Conservation (phyloP, 2,888 invertebrate genomes). For the Caenorhabditis sinica region DNA sequence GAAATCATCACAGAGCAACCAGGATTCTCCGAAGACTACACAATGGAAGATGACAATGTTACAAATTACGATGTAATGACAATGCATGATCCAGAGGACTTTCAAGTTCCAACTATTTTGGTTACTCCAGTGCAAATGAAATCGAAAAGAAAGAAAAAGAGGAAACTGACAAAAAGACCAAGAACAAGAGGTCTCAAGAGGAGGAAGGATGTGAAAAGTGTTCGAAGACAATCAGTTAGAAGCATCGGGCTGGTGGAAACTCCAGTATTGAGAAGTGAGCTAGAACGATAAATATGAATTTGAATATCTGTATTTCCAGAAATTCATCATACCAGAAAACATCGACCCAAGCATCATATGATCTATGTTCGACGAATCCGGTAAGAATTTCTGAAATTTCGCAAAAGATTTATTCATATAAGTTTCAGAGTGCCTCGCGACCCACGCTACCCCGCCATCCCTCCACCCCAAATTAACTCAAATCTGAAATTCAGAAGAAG, state of each 20-base stretch:
- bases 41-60: not conserved
- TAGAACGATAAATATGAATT: too few species aligned
- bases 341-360: not conserved
- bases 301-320: not conserved
- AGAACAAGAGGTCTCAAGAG: not conserved
- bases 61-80: conserved; percentile 42
- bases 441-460: conserved; percentile 42
- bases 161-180: not conserved
- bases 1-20: conserved; percentile 50
- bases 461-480: conserved; percentile 9
- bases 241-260: too few species aligned
- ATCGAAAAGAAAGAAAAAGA: not conserved
- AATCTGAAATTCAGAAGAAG: conserved; percentile 35
- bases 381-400: too few species aligned
- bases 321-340: not conserved
- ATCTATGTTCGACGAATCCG: conserved; percentile 20
- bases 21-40: not conserved
- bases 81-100: conserved; percentile 6
- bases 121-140: not conserved
- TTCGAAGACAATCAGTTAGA: not conserved
- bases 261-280: not conserved
- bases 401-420: not conserved
- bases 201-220: not conserved
- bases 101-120: not conserved
- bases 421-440: conserved; percentile 34